Evolutionary conservation across 2,113 vertebrate species (phyloP).

Genomic region (Phoenicopterus ruber): DNA sequence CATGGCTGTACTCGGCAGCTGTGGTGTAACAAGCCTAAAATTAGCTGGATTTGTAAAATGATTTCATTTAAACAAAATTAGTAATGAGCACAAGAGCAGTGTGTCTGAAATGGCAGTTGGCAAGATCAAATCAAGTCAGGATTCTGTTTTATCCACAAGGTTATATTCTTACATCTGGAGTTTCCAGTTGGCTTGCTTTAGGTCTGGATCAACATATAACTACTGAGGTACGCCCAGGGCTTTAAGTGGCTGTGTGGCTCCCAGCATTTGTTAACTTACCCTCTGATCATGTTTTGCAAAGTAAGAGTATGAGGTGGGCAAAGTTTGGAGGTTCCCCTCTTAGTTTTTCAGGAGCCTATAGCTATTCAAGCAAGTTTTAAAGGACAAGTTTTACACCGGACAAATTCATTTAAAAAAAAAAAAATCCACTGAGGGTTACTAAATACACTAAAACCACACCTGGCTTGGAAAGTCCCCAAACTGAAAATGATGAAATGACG

Average conservation of each 20-base stretch:
- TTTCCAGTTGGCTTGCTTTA: background rate
- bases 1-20: background rate
- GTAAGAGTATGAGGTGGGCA: background rate
- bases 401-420: background rate
- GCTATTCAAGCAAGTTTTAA: background rate
- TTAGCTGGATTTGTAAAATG: background rate
- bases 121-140: background rate
- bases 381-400: background rate
- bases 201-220: background rate
- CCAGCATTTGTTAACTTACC: background rate
- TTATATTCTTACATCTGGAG: background rate
- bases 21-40: background rate
- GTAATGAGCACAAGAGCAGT: background rate
- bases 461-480: background rate
- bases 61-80: background rate
- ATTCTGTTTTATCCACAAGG: background rate
- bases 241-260: background rate
- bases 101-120: background rate
- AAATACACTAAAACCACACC: background rate
- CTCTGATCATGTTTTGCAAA: background rate
- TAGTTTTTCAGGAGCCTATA: background rate
- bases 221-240: too few species aligned
- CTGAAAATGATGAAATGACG: background rate
- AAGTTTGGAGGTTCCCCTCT: background rate
- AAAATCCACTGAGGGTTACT: background rate